Evolutionary conservation across 1,140 invertebrate genomes (phyloP), one percentile per base, ranked within the genome.

Genomic region (Colletes gigas): DNA sequence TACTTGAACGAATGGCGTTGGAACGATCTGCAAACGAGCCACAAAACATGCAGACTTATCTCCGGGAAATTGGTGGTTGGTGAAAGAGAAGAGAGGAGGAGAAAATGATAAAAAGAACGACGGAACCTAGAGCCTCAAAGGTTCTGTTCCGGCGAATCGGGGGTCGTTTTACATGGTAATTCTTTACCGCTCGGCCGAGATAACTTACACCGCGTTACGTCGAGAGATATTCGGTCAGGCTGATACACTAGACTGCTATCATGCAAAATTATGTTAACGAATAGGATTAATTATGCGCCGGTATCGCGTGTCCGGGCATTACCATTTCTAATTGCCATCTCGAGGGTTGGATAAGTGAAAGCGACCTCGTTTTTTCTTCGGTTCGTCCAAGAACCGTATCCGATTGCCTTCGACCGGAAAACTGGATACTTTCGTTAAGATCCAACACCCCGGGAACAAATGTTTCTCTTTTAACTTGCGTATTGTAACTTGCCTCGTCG

Each of bases 141-240:
- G 60, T n/a, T 19, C 4, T 15, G 12, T 12, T 14, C 8, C 17
- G 67, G 12, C 21, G 44, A 19, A 60, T 4, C 19, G 1, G 12
- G 50, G 57, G 55, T 52, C 78, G 65, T 63, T 85, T 82, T 85
- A 69, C 74, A 78, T 71, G 83, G 57, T 86, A 86, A 86, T 86
- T 86, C 44, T 75, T 86, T 74, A 50, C 74, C 83, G 70, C 69
- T 68, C 63, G 70, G 14, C 57, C 83, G 80, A 71, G 72, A 86
- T 78, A 79, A 85, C 80, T 85, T 71, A 41, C 65, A 57, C 47
- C 70, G 66, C 15, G 83, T 79, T 80, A 67, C 17, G 21, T 17
- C 17, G 39, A 12, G 47, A 47, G 66, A 84, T 71, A 68, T 81
- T 60, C 78, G 39, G 17, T n/a, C n/a, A 2, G 17, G 39, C 30